Base-by-base conservation (phyloP, 2,888 invertebrate species). In the Mycalesis mineus region DNA sequence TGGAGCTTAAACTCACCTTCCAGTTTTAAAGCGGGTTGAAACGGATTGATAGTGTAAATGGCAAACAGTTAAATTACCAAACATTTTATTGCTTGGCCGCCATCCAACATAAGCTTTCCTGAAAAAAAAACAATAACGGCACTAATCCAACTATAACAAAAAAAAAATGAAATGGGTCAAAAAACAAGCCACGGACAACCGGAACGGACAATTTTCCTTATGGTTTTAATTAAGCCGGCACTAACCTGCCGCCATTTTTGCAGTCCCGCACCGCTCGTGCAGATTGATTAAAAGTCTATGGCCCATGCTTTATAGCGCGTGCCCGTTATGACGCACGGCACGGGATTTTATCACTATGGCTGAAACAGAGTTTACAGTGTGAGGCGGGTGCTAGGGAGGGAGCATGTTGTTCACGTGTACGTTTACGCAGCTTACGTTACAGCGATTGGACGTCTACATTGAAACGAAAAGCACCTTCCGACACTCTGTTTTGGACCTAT, bases 241-340 rank as follows among this genome's bases (percentile, higher is more conserved):
- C 80, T 78, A 80, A 80, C 79, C 78, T 80, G 78, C 79, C 75
- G 81, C 84, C 84, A 87, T 88, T 88, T 88, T 88, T 88, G 86
- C 84, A 80, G 80, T 84, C 84, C 83, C 84, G 84, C 80, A 80
- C 72, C 84, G 81, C 79, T 82, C 84, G 83, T 83, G 88, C 88
- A 88, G 88, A 89, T 88, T 89, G 88, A 88, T 89, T 89, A 88
- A 89, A 89, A 88, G 85, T 88, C 88, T 88, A 88, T 88, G 89
- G 87, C 65, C 87, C 89, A 88, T 88, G 89, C 87, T 88, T 88
- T 88, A 85, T 79, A 78, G 71, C 68, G 66, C 54, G 76, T 74
- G 63, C 75, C 75, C 88, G 71, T 71, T 82, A 71, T 66, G 1
- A 2, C 1, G 45, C 7, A 59, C 66, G 70, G 17, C 33, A 65